These are phyloP conservation scores for Drosophila limbata DNA, from an alignment of 2,888 invertebrate genomes.

Conservation along the genomic window DNA sequence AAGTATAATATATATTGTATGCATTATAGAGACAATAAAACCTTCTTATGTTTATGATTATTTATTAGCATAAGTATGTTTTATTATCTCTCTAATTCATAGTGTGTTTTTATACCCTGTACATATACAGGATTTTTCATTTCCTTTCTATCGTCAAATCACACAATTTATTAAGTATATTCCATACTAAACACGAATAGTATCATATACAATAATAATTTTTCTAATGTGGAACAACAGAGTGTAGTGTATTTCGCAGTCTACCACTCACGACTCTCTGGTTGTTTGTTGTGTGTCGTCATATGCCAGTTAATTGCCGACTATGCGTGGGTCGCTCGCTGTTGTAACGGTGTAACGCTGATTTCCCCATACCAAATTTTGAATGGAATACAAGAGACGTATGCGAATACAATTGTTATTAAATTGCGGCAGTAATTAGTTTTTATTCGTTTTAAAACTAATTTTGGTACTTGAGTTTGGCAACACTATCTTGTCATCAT, in stretches of 20 bases:
- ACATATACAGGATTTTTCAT: too few species aligned
- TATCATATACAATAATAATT: neutral
- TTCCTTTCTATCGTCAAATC: too few species aligned
- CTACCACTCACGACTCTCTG: neutral
- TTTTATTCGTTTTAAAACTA: conserved; percentile 2
- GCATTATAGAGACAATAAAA: conserved; percentile 41
- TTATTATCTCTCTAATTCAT: conserved; percentile 39
- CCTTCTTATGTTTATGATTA: neutral
- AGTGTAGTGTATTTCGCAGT: neutral
- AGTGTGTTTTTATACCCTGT: conserved; percentile 14
- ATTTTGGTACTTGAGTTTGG: conserved; percentile 2
- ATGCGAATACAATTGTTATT: conserved; percentile 51
- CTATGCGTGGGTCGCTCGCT: conserved; percentile 65
- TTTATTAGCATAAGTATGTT: conserved; percentile 6
- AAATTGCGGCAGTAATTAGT: conserved; percentile 14
- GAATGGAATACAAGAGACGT: conserved; percentile 29
- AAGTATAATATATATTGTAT: neutral
- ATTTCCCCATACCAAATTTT: conserved; percentile 57
- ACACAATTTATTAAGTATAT: too few species aligned
- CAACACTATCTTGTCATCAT: neutral
- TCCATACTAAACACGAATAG: too few species aligned
- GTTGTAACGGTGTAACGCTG: conserved; percentile 52
- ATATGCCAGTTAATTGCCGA: conserved; percentile 62
- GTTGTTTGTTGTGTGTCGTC: conserved; percentile 27
- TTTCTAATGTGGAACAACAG: neutral